Base-by-base conservation (phyloP, 2,888 invertebrate genomes). In the Mythimna impura region DNA sequence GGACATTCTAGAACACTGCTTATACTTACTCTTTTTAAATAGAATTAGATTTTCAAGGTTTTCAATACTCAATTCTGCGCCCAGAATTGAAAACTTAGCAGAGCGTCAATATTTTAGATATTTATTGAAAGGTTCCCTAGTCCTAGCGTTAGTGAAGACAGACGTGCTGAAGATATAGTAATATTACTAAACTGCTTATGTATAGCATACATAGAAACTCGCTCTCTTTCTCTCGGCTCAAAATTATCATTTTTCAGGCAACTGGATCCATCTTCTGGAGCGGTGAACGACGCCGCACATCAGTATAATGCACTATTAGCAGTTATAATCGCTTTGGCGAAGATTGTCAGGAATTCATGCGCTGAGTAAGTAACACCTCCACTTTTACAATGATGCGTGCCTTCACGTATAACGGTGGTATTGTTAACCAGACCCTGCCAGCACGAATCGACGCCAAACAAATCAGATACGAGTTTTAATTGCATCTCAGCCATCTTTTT, bases 261-360 rank as follows among this genome's bases (percentile, higher is more conserved):
- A 12, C 3, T 82, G 25, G 50, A 70, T 25, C 2, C 20, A 25
- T 10, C 60, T 10, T 57, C 64, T 8, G 9, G 12, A 12, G 0
- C 34, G 7, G 2, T 22, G 5, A 71, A 54, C 20, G 83, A 80
- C 22, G 34, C 80, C 0, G 55, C 57, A 3, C 74, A 62, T 12
- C 83, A 80, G 43, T 80, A 70, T 30, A 74, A 65, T 30, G 83
- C 83, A 1, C 20, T 82, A 0, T 25, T 74, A 14, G 17, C 61
- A 14, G 80, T 82, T n/a, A 0, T 80, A 17, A 12, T 83, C 3
- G 57, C 65, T 10, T 65, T 81, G 36, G 80, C 83, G 17, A 63
- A 50, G 10, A 12, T 8, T 17, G 0, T 79, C 64, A 70, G 70
- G 22, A 70, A 62, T 43, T 58, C 80, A 6, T 81, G 80, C 36